phyloP scores from a whole-genome alignment of 2,113 vertebrate genomes.

The Paramisgurnus dabryanus region DNA sequence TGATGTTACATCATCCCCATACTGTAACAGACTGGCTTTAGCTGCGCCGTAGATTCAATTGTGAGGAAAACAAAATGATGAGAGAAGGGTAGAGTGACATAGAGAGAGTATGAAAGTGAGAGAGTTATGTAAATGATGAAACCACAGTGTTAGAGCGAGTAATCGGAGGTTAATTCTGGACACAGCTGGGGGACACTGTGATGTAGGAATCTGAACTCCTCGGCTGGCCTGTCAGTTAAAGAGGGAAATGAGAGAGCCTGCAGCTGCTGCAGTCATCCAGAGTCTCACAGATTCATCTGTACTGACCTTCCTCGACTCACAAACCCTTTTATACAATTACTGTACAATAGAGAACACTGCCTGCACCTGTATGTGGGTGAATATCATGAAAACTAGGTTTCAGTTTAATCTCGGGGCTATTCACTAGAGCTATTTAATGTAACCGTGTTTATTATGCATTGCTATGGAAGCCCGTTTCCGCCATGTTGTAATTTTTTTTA shows the following conservation, averaged over 20 bases:
- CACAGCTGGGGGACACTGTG: slow-evolving; percentile 16
- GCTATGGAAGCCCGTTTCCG: too few species aligned
- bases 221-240: not conserved
- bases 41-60: not conserved
- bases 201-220: slow-evolving; percentile 26
- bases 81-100: not conserved
- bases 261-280: not conserved
- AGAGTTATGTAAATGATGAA: slow-evolving; percentile 36
- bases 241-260: not conserved
- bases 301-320: slow-evolving; percentile 3
- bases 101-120: not conserved
- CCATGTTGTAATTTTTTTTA: too few species aligned
- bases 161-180: slow-evolving; percentile 44
- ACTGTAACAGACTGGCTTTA: not conserved
- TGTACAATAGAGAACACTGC: too few species aligned
- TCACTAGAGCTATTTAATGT: too few species aligned
- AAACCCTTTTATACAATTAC: not conserved
- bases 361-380: too few species aligned
- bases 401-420: too few species aligned
- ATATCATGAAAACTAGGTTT: too few species aligned
- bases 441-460: too few species aligned
- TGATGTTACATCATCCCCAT: too few species aligned
- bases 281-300: slow-evolving; percentile 9
- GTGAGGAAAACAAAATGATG: not conserved
- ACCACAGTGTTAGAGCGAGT: slow-evolving; percentile 28